Evolutionary conservation across 2,797 vertebrate genomes (phyloP).

Genomic region (Cephalopachus bancanus): DNA sequence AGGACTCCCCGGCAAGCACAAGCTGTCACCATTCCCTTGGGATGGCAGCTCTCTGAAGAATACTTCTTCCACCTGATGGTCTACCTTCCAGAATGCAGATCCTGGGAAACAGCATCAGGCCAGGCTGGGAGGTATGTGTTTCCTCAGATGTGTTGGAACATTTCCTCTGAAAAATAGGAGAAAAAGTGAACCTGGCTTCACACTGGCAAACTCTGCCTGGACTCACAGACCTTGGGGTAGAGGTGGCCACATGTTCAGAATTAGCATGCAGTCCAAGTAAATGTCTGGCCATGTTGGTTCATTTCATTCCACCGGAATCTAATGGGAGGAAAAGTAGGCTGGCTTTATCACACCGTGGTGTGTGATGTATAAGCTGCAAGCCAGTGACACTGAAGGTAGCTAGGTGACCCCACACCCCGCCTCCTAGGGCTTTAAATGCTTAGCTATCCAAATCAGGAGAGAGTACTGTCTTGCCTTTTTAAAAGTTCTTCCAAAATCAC

Average conservation of each 20-base stretch:
- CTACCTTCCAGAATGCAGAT: slow-evolving; percentile 59
- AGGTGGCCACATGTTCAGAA: rapidly evolving
- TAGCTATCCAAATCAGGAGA: neutral
- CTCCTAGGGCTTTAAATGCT: neutral
- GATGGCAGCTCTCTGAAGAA: slow-evolving; percentile 83
- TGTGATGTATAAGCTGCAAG: too few species aligned
- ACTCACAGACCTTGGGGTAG: neutral
- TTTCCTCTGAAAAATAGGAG: neutral
- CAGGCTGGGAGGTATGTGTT: neutral
- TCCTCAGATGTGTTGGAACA: neutral
- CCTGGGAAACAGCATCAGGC: neutral
- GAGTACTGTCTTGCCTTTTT: neutral
- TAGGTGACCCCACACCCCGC: neutral
- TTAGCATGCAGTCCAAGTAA: too few species aligned
- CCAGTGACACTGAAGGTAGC: neutral
- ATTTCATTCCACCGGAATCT: neutral
- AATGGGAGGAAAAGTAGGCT: neutral
- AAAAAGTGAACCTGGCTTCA: too few species aligned
- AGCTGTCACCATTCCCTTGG: slow-evolving; percentile 87
- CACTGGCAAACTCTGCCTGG: neutral
- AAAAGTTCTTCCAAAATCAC: neutral
- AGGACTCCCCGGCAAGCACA: slow-evolving; percentile 88
- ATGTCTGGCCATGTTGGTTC: rapidly evolving
- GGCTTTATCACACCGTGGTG: rapidly evolving
- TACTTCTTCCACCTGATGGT: slow-evolving; percentile 78